These are phyloP conservation scores for Tachysurus vachellii DNA, from an alignment of 2,113 vertebrate species.

Conservation along the genomic window DNA sequence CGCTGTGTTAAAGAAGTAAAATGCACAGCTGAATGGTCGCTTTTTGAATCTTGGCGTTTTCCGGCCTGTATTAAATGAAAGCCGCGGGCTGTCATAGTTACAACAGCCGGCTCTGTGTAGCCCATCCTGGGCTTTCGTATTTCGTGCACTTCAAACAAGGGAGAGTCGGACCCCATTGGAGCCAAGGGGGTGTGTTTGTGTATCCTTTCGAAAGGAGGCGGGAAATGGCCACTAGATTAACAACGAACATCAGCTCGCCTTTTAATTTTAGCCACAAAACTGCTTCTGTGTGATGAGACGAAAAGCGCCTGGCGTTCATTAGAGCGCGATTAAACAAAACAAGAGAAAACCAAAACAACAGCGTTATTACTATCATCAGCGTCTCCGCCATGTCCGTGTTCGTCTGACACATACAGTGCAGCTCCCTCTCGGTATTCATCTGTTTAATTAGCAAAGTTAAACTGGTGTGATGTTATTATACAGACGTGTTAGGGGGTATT, in stretches of 20 bases:
- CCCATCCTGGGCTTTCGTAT: conserved; percentile 10
- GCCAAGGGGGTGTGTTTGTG: conserved; percentile 76
- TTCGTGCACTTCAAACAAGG: conserved; percentile 6
- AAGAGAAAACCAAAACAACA: not conserved
- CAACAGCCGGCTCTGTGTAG: conserved; percentile 11
- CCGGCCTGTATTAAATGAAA: conserved; percentile 40
- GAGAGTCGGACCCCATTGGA: conserved; percentile 51
- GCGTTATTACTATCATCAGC: not conserved
- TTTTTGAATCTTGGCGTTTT: conserved; percentile 6
- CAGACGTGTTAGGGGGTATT: not conserved
- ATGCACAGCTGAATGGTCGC: not conserved
- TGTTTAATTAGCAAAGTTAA: not conserved
- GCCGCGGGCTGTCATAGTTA: conserved; percentile 33
- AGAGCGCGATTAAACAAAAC: not conserved
- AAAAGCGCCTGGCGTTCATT: not conserved
- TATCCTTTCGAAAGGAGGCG: conserved; percentile 74
- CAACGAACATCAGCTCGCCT: not conserved
- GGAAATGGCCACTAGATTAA: conserved; percentile 63
- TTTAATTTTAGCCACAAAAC: conserved; percentile 20
- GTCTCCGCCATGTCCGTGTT: not conserved
- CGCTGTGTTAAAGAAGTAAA: not conserved
- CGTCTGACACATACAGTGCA: not conserved
- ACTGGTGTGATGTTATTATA: not conserved
- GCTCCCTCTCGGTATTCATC: not conserved
- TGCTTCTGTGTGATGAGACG: not conserved